A percentile compares a stretch with the other conserved stretches of the same genome.
Evolutionary conservation across 2,797 vertebrate genomes (phyloP).

Genomic region (Sebastes steindachneri): DNA sequence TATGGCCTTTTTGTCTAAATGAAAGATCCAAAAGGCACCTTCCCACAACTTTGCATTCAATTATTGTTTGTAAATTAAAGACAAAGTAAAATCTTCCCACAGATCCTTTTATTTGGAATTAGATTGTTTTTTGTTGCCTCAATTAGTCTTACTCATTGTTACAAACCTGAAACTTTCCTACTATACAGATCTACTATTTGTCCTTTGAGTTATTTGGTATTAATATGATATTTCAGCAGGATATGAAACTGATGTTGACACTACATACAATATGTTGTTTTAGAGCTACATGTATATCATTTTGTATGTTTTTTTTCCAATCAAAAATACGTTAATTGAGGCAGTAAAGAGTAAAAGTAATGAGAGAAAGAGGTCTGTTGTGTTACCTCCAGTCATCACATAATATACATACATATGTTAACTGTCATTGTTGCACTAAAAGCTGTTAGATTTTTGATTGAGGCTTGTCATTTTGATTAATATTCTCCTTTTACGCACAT

Average conservation of each 20-base stretch:
- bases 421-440: not conserved
- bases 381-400: not conserved
- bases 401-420: not conserved
- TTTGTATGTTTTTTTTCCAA: not conserved
- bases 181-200: not conserved
- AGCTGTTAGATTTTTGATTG: not conserved
- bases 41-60: not conserved
- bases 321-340: not conserved
- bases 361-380: not conserved
- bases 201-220: no score
- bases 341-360: not conserved
- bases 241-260: not conserved
- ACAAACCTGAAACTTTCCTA: not conserved
- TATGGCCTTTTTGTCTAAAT: not conserved
- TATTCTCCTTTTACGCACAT: not conserved
- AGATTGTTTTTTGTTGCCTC: not conserved
- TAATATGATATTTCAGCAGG: not conserved
- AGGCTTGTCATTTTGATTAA: not conserved
- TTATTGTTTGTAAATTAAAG: not conserved
- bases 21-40: fast-evolving
- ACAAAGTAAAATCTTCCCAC: not conserved
- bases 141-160: not conserved
- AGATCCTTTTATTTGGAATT: not conserved
- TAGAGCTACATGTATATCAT: not conserved
- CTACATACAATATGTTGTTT: not conserved